phyloP scores from a whole-genome alignment of 2,888 invertebrate genomes.

The Empis livida region DNA sequence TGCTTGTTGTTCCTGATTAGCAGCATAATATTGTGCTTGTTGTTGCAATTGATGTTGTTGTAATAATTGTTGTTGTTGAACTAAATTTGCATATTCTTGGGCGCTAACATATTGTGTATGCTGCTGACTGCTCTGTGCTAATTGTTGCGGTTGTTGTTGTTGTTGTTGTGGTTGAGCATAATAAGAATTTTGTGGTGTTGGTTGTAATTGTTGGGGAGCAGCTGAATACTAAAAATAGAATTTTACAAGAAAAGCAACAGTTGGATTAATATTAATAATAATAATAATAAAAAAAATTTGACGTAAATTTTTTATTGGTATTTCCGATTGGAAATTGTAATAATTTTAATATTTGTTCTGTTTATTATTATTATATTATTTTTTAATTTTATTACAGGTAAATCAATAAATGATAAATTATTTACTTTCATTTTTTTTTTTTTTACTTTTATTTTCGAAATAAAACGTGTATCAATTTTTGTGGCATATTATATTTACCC shows the following conservation, averaged over 20 bases:
- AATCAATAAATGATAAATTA: too few species aligned
- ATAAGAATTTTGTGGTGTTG: slow-evolving; percentile 22
- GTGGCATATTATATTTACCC: too few species aligned
- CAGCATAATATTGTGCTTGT: not conserved
- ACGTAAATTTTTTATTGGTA: too few species aligned
- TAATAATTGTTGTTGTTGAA: slow-evolving; percentile 21
- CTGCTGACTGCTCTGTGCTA: slow-evolving; percentile 16
- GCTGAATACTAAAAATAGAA: not conserved
- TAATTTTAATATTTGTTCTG: too few species aligned
- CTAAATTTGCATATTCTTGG: not conserved
- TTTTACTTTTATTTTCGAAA: too few species aligned
- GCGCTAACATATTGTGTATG: slow-evolving; percentile 15
- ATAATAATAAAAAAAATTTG: too few species aligned
- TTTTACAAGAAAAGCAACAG: not conserved
- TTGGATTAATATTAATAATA: too few species aligned
- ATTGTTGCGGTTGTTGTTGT: slow-evolving; percentile 21
- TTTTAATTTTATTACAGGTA: too few species aligned
- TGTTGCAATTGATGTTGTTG: slow-evolving; percentile 13
- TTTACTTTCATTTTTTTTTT: too few species aligned
- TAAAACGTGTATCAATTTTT: too few species aligned
- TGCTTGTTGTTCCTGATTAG: slow-evolving; percentile 1
- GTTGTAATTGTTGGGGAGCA: slow-evolving; percentile 6
- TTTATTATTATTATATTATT: too few species aligned
- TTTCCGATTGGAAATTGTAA: too few species aligned
- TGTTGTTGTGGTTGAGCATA: slow-evolving; percentile 20